A percentile compares a stretch with the other conserved stretches of the same genome.
These are phyloP conservation scores for Brachionichthys hirsutus DNA, from an alignment of 2,113 vertebrate genomes.

Conservation along the genomic window DNA sequence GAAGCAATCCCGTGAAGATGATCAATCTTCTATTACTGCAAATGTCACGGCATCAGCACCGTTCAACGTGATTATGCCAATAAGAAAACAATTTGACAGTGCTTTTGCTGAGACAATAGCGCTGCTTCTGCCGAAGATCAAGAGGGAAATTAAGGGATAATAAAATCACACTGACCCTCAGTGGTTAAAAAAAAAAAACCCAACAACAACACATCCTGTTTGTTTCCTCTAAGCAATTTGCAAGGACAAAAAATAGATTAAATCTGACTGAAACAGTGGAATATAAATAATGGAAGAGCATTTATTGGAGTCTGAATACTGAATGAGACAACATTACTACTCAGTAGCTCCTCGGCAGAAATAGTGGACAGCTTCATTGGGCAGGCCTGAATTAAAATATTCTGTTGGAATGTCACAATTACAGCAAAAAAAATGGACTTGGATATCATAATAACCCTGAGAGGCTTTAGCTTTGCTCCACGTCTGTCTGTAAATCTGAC, in stretches of 20 bases:
- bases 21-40: constrained; percentile 63
- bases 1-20: constrained; percentile 67
- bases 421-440: constrained; percentile 32
- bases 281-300: constrained; percentile 42
- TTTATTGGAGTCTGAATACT: constrained; percentile 28
- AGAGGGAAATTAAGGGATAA: constrained; percentile 66
- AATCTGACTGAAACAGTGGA: constrained; percentile 39
- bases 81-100: constrained; percentile 51
- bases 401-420: constrained; percentile 4
- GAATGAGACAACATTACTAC: constrained; percentile 37
- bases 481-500: constrained; percentile 61
- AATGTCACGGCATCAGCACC: constrained; percentile 70
- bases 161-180: constrained; percentile 55
- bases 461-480: constrained; percentile 42
- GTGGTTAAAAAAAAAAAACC: constrained; percentile 20
- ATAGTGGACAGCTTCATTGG: not conserved
- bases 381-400: constrained; percentile 14
- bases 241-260: constrained; percentile 29
- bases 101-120: constrained; percentile 25
- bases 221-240: constrained; percentile 41
- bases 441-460: constrained; percentile 53
- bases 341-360: not conserved
- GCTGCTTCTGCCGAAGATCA: constrained; percentile 26
- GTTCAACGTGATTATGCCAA: constrained; percentile 69
- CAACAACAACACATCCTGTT: constrained; percentile 8